Conservation (phyloP, 2,888 invertebrate species). For the Zele albiditarsus region DNA sequence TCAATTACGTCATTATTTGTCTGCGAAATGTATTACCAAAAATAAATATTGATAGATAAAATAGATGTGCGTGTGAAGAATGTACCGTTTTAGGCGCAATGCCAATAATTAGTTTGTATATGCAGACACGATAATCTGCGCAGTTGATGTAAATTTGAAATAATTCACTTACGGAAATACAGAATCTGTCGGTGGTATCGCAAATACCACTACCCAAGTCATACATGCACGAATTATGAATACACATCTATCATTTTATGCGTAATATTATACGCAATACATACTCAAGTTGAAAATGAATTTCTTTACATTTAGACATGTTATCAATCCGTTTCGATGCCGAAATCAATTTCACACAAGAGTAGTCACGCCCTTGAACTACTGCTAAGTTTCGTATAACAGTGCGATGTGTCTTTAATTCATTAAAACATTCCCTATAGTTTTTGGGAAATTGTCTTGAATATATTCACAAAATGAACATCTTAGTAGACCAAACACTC, state of each 20-base stretch:
- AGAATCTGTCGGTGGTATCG: background rate
- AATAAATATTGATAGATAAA: background rate
- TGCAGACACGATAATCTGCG: background rate
- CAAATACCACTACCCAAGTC: background rate
- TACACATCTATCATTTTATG: background rate
- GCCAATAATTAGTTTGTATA: background rate
- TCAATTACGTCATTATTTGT: background rate
- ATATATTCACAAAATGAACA: too few relatives aligned
- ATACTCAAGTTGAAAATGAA: background rate
- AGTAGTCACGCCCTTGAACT: background rate
- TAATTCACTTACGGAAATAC: slow-evolving; percentile 14
- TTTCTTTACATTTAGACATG: background rate
- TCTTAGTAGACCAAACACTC: too few relatives aligned
- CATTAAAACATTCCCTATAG: too few relatives aligned
- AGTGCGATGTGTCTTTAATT: too few relatives aligned
- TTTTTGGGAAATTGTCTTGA: background rate
- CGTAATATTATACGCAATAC: background rate
- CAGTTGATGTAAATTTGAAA: slow-evolving; percentile 11
- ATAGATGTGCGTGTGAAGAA: background rate
- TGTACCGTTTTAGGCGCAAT: background rate
- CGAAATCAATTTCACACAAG: background rate
- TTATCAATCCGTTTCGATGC: background rate
- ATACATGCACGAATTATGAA: background rate
- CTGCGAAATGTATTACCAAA: background rate
- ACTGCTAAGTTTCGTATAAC: too few relatives aligned